These are phyloP conservation scores for Epizoanthus rinbou DNA, from an alignment of 92 coral and sea anemone genomes.

Conservation along the genomic window DNA sequence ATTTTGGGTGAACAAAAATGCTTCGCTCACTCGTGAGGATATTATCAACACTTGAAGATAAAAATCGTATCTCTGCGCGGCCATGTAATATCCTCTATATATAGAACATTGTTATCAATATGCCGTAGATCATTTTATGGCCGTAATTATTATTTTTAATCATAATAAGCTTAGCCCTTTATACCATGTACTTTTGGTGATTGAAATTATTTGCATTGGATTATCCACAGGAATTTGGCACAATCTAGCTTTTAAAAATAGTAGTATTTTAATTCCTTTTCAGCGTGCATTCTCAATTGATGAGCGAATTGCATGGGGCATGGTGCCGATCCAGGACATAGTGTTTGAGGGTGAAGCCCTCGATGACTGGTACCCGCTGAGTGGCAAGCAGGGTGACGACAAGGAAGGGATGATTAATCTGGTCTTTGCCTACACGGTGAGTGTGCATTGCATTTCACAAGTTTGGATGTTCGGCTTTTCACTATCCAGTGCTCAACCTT, in stretches of 20 bases:
- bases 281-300: slow-evolving; percentile 96
- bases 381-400: slow-evolving; percentile 98
- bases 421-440: slow-evolving; percentile 85
- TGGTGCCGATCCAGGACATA: slow-evolving; percentile 72
- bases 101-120: too few species aligned
- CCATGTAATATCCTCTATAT: too few species aligned
- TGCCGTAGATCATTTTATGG: too few species aligned
- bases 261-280: background rate
- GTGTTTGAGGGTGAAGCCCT: slow-evolving; percentile 85
- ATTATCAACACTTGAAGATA: too few species aligned
- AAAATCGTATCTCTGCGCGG: too few species aligned
- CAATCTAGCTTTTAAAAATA: background rate
- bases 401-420: slow-evolving; percentile 98
- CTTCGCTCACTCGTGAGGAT: too few species aligned
- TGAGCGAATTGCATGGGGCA: slow-evolving; percentile 96
- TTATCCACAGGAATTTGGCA: background rate
- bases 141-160: too few species aligned
- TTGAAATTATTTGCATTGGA: too few species aligned
- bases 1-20: too few species aligned
- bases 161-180: too few species aligned
- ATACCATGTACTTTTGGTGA: too few species aligned
- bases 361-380: slow-evolving; percentile 94
- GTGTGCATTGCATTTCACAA: background rate
- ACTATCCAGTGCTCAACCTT: too few species aligned
- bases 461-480: background rate